phyloP scores from a whole-genome alignment of 1,140 invertebrate genomes.

The Ceratitis capitata region DNA sequence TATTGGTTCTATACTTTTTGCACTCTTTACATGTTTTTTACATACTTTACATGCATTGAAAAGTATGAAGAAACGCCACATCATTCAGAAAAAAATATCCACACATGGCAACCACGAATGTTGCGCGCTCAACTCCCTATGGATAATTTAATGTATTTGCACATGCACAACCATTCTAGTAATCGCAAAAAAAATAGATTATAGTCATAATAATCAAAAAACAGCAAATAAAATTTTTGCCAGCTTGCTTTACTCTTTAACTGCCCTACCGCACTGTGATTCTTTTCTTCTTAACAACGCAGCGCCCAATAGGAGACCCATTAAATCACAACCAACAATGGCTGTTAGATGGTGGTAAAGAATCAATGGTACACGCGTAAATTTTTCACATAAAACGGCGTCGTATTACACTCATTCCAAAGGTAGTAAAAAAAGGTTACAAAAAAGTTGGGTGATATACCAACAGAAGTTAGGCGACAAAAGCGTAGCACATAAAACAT shows the following conservation, averaged over 20 bases:
- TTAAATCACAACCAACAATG: neutral
- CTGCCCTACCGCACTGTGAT: neutral
- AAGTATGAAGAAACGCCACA: no score
- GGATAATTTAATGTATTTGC: slow-evolving; percentile 21
- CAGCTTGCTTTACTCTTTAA: neutral
- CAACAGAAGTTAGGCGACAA: neutral
- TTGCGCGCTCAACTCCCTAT: neutral
- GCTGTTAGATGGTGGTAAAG: neutral
- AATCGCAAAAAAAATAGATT: neutral
- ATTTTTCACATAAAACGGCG: slow-evolving; percentile 10
- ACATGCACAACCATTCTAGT: neutral
- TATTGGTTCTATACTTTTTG: neutral
- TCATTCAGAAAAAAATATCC: no score
- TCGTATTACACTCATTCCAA: neutral
- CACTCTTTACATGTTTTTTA: no score
- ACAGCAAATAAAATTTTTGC: neutral
- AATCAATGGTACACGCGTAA: neutral
- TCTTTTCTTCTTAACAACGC: neutral
- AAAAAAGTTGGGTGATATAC: neutral
- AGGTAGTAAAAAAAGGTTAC: neutral
- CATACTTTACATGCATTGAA: neutral
- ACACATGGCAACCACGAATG: neutral
- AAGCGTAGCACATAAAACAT: neutral
- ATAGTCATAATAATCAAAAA: neutral
- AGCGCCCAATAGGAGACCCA: neutral